Percentiles rank a stretch among this genome's conserved stretches.
Conservation (phyloP, 2,797 vertebrate species). For the Poeciliopsis infans region DNA sequence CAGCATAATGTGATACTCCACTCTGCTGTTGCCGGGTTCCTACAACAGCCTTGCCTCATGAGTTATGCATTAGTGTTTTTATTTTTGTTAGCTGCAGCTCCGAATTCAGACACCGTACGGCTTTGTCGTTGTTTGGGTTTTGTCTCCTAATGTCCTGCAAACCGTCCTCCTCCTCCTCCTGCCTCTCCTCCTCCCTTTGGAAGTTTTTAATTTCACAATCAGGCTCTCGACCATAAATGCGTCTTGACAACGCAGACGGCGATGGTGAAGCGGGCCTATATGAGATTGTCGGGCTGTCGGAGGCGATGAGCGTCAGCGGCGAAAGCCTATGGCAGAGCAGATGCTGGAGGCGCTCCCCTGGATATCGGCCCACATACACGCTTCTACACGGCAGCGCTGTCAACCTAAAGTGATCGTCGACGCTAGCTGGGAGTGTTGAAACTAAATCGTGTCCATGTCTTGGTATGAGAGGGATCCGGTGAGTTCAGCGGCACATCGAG, state of each 20-base stretch:
- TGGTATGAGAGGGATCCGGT: conserved; percentile 12
- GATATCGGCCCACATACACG: conserved; percentile 31
- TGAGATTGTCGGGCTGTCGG: conserved; percentile 71
- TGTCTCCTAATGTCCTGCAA: conserved; percentile 40
- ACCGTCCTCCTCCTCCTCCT: not conserved
- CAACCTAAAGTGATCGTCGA: conserved; percentile 61
- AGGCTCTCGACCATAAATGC: conserved; percentile 60
- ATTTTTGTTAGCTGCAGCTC: conserved; percentile 28
- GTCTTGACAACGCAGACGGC: conserved; percentile 67
- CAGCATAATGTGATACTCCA: conserved; percentile 65
- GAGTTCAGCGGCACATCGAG: not conserved
- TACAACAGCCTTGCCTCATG: conserved; percentile 62
- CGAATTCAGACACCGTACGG: conserved; percentile 45
- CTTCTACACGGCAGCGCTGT: conserved; percentile 24
- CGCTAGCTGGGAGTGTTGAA: conserved; percentile 37
- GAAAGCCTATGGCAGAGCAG: conserved; percentile 59
- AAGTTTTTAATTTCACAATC: conserved; percentile 58
- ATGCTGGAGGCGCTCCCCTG: conserved; percentile 57
- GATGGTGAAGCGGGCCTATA: conserved; percentile 46
- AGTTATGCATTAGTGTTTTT: conserved; percentile 68
- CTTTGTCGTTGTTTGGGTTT: conserved; percentile 36
- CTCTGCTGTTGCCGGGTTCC: conserved; percentile 48
- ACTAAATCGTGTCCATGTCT: conserved; percentile 31
- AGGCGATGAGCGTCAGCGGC: conserved; percentile 65
- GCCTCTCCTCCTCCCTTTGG: conserved; percentile 33